These are phyloP conservation scores for Drosophila leonis DNA, from an alignment of 2,888 invertebrate genomes.

Conservation along the genomic window DNA sequence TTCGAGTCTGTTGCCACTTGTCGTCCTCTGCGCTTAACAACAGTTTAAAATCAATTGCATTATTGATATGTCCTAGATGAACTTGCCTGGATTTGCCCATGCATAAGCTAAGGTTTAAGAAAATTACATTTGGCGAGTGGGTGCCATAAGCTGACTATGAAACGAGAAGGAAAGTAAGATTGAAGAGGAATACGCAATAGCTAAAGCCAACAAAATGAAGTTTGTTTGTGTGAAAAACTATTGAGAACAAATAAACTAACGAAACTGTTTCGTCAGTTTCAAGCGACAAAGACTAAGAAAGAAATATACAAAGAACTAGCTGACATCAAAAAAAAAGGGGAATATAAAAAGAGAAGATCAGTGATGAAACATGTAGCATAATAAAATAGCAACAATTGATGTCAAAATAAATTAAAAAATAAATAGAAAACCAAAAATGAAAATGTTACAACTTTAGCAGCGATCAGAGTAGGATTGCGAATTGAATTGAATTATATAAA, in stretches of 20 bases:
- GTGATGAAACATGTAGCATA: background rate
- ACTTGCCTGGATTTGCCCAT: slow-evolving; percentile 34
- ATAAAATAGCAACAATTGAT: background rate
- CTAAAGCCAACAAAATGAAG: background rate
- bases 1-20: slow-evolving; percentile 49
- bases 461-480: background rate
- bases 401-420: background rate
- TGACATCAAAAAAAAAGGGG: too few species aligned
- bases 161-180: background rate
- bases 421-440: background rate
- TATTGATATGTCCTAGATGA: slow-evolving; percentile 64
- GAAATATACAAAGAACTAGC: background rate
- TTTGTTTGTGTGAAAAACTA: slow-evolving; percentile 8
- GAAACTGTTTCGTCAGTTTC: background rate
- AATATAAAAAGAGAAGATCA: background rate
- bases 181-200: background rate
- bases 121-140: slow-evolving; percentile 1
- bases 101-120: slow-evolving; percentile 5
- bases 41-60: slow-evolving; percentile 75
- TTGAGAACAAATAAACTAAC: background rate
- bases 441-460: background rate
- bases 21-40: slow-evolving; percentile 66
- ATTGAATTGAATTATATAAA: background rate
- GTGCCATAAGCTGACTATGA: background rate
- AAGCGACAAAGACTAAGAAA: background rate